Percentiles rank a stretch among this genome's conserved stretches.
These are phyloP conservation scores for Nipponacmea schrenckii DNA, from an alignment of 2,888 invertebrate species.

Conservation along the genomic window DNA sequence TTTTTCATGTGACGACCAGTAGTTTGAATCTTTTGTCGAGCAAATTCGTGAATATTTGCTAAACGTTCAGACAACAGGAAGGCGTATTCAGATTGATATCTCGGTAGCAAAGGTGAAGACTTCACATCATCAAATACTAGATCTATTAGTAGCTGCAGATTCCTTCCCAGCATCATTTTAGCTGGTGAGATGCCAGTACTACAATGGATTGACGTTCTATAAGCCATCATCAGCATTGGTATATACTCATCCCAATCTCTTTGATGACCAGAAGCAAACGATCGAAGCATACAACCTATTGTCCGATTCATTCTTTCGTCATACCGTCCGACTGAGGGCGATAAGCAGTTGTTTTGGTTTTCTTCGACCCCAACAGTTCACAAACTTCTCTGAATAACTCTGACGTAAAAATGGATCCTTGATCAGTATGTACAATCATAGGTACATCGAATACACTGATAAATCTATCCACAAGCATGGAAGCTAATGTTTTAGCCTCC, in stretches of 20 bases:
- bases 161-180: too few relatives aligned
- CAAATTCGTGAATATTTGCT: background rate
- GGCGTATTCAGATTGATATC: too few relatives aligned
- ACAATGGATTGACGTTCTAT: too few relatives aligned
- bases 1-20: background rate
- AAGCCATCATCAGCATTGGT: too few relatives aligned
- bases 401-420: background rate
- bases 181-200: too few relatives aligned
- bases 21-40: background rate
- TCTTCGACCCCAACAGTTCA: background rate
- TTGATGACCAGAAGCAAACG: background rate
- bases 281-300: background rate
- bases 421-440: slow-evolving; percentile 8
- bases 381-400: background rate
- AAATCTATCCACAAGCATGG: background rate
- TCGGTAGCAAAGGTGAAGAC: too few relatives aligned
- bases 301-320: background rate
- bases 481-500: slow-evolving; percentile 1
- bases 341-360: background rate
- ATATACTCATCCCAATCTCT: too few relatives aligned
- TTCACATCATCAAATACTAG: too few relatives aligned
- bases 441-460: background rate
- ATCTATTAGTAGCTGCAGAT: too few relatives aligned
- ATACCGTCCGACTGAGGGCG: background rate
- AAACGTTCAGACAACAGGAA: too few relatives aligned